Evolutionary conservation across 2,888 invertebrate species (phyloP), one percentile per base, ranked within the genome.

Genomic region (Eretmocerus hayati): DNA sequence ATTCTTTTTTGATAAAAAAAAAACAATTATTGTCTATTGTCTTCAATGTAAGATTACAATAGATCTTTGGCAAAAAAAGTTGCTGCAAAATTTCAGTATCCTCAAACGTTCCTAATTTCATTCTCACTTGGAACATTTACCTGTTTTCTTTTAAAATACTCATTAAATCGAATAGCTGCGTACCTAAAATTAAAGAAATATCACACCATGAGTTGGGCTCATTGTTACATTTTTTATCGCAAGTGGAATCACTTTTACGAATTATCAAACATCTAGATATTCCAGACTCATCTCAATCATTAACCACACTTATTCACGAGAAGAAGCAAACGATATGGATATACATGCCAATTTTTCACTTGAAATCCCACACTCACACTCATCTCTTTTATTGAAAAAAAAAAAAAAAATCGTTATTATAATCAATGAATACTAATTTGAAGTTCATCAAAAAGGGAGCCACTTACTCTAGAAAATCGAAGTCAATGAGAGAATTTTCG

Each of bases 391-490:
- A n/a, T n/a, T 40, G 6, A 38, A 36, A 42, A 22, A 40, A 22
- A 42, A 42, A 21, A 30, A 42, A 26, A 16, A 26, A 26, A 26
- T 8, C 13, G 23, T 19, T 40, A 18, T 20, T 21, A 37, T 30
- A 9, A 9, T 30, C 30, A 31, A 31, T 31, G n/a, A 3, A 31
- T n/a, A 31, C 30, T 9, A 9, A 9, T 30, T 30, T 30, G 30
- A n/a, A n/a, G n/a, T n/a, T n/a, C 11, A 11, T 30, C 30, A 30
- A 30, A 31, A 6, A n/a, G 31, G 15, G 15, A 6, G 31, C n/a
- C 50, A 76, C 81, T 80, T 77, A 94, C 93, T 80, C 80, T 59
- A 87, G 77, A 74, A 88, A 96, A 75, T 95, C 92, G 73, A 93
- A 96, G 64, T 91, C 85, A 58, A 95, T 92, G 50, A 77, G 78